phyloP scores from a whole-genome alignment of 2,797 vertebrate species.

The Schizothorax lantsangensis region DNA sequence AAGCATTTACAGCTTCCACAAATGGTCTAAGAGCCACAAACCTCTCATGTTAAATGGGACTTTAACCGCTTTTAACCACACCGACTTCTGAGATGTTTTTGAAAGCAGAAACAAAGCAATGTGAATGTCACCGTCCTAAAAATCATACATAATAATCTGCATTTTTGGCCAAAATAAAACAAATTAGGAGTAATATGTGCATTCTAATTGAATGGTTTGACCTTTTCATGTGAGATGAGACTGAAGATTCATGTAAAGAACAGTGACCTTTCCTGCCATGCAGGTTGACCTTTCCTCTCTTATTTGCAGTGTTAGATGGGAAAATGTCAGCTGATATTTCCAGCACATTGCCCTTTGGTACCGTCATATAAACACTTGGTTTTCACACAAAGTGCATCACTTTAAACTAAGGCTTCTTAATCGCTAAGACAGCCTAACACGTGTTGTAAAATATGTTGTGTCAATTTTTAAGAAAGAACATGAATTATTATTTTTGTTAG shows the following conservation, averaged over 20 bases:
- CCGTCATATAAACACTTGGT: constrained; percentile 62
- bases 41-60: background rate
- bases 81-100: constrained; percentile 10
- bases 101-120: constrained; percentile 20
- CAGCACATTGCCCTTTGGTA: constrained; percentile 58
- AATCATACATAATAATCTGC: constrained; percentile 8
- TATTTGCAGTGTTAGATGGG: constrained; percentile 61
- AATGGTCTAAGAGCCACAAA: background rate
- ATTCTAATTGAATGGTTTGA: constrained; percentile 59
- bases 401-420: constrained; percentile 34
- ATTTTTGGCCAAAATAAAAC: constrained; percentile 37
- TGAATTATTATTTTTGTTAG: background rate
- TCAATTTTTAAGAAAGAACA: background rate
- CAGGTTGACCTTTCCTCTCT: constrained; percentile 62
- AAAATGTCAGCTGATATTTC: constrained; percentile 73
- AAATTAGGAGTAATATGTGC: constrained; percentile 28
- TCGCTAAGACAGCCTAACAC: background rate
- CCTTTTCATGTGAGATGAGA: constrained; percentile 59
- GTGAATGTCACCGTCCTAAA: constrained; percentile 4
- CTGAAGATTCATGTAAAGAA: constrained; percentile 65
- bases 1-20: background rate
- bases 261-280: constrained; percentile 69
- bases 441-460: background rate
- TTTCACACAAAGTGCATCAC: constrained; percentile 58
- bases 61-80: background rate